Evolutionary conservation across 2,797 vertebrate species (phyloP).

Genomic region (Propithecus perrieri): DNA sequence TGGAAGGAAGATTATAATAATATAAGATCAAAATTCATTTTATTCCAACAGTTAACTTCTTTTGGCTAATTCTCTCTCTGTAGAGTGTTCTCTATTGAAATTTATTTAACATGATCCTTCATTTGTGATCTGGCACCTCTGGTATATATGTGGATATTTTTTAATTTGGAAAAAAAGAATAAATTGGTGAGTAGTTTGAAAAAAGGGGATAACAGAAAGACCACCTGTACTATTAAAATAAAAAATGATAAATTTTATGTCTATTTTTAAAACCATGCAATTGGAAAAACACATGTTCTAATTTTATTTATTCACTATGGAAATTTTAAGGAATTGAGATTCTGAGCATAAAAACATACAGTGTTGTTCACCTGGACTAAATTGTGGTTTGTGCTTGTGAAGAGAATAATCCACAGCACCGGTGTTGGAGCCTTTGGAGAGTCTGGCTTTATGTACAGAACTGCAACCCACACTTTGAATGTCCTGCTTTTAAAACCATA

Average conservation of each 20-base stretch:
- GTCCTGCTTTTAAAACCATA: background rate
- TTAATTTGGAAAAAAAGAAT: background rate
- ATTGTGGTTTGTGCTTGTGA: background rate
- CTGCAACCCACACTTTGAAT: background rate
- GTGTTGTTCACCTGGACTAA: background rate
- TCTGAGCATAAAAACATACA: background rate
- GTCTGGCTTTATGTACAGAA: background rate
- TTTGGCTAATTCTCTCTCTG: background rate
- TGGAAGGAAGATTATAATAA: background rate
- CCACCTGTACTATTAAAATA: constrained; percentile 18
- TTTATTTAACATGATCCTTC: constrained; percentile 15
- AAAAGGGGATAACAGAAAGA: background rate
- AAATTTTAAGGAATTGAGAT: constrained; percentile 43
- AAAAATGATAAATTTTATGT: background rate
- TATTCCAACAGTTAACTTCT: background rate
- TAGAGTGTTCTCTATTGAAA: background rate
- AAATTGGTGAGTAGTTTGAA: background rate
- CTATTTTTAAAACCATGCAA: constrained; percentile 47
- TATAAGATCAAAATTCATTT: background rate
- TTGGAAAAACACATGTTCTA: background rate
- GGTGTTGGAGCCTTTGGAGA: background rate
- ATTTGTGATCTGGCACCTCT: background rate
- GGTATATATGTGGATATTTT: background rate
- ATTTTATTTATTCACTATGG: constrained; percentile 22
- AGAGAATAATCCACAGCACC: background rate